Base-by-base conservation (phyloP, 2,113 vertebrate genomes). In the Ploceus nigricollis region DNA sequence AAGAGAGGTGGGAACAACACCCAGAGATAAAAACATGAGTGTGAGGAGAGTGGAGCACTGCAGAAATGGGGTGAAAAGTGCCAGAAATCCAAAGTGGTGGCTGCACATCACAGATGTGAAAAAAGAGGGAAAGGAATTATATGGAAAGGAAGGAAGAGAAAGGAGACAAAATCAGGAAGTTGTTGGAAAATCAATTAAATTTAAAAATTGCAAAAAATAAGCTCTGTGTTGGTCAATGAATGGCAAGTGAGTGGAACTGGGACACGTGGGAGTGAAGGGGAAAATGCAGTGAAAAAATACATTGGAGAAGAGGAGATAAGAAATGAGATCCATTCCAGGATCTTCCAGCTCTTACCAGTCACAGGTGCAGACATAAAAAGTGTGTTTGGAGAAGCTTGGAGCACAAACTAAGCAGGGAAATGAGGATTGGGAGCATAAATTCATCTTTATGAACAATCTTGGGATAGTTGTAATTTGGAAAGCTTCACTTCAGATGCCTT, bases 401-500 rank as follows among this genome's bases (percentile, higher is more conserved):
- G 25, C n/a, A 40, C 37, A 40, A 15, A 19, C 12, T 11, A 15
- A n/a, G 27, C 24, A 44, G 11, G 13, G 14, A 85, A 50, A 18
- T 1, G 12, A 0, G 9, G 2, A 19, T 60, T 51, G 13, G 7
- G 23, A 33, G 30, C 53, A 47, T 2, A 19, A 42, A 25, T 53
- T 25, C 3, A 6, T 3, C 20, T 65, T n/a, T 17, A 21, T 8
- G 21, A 45, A 7, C 31, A 75, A 15, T 27, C 40, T 27, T 51
- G 60, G 30, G 11, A 1, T 42, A 17, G 21, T 3, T 70, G 21
- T 4, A 5, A 51, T 15, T 90, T 30, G 5, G 39, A 63, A 82
- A 60, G 14, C 35, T 66, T 64, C 53, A 10, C 42, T 58, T 73
- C 2, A 1, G 7, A 2, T 47, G 14, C 13, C 27, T 76, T 10